Conservation (phyloP, 2,797 vertebrate species). For the Helostoma temminkii region DNA sequence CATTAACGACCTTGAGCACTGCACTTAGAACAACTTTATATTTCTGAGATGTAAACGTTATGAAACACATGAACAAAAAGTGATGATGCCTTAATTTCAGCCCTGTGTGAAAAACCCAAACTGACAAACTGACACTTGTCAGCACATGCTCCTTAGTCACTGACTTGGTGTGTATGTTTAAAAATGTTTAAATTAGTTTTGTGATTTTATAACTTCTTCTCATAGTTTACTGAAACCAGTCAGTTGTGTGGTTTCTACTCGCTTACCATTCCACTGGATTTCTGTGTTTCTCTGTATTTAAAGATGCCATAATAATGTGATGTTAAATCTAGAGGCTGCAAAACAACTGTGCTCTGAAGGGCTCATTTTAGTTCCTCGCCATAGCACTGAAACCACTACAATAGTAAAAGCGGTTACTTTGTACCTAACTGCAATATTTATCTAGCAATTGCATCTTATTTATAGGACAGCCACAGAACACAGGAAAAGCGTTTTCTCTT, state of each 20-base stretch:
- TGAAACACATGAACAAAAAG: conserved; percentile 55
- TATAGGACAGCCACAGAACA: conserved; percentile 51
- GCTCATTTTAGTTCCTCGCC: not conserved
- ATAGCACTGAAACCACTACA: conserved; percentile 73
- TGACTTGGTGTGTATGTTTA: conserved; percentile 9
- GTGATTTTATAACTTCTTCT: conserved; percentile 25
- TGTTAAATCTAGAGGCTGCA: conserved; percentile 13
- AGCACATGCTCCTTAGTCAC: conserved; percentile 25
- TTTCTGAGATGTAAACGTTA: conserved; percentile 25
- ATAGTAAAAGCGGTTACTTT: conserved; percentile 31
- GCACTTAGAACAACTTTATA: conserved; percentile 19
- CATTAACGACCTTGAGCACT: conserved; percentile 52
- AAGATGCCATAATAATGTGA: conserved; percentile 20
- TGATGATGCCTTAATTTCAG: conserved; percentile 50
- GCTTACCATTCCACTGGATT: conserved; percentile 17
- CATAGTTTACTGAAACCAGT: conserved; percentile 44
- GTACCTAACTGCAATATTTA: conserved; percentile 18
- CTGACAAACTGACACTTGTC: conserved; percentile 17
- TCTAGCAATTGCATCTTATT: conserved; percentile 28
- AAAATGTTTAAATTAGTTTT: conserved; percentile 32
- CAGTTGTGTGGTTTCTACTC: conserved; percentile 20
- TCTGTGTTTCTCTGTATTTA: not conserved
- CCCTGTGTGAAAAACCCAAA: conserved; percentile 19
- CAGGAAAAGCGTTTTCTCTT: conserved; percentile 15
- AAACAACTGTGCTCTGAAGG: conserved; percentile 21